A percentile compares a stretch with the other conserved stretches of the same genome.
Conservation (phyloP, 2,797 vertebrate species). For the Harpagifer antarcticus region DNA sequence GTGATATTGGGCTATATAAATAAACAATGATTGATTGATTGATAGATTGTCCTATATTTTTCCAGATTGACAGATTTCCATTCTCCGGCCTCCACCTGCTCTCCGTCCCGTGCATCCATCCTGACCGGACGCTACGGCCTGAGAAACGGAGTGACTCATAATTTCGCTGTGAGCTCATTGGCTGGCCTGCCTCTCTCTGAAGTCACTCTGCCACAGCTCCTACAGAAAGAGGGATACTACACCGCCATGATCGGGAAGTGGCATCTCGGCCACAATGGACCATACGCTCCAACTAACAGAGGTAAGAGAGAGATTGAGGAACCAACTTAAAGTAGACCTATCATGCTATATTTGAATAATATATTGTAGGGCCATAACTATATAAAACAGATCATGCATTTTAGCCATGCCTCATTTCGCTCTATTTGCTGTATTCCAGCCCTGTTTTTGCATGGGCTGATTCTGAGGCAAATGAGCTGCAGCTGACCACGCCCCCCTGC, state of each 20-base stretch:
- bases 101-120: conserved; percentile 93
- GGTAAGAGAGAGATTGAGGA: conserved; percentile 80
- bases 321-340: too few relatives aligned
- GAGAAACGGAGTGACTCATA: conserved; percentile 94
- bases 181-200: conserved; percentile 94
- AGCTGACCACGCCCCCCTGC: too few relatives aligned
- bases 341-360: too few relatives aligned
- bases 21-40: too few relatives aligned
- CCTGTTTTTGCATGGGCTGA: too few relatives aligned
- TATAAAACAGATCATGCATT: too few relatives aligned
- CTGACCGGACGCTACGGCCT: conserved; percentile 93
- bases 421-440: too few relatives aligned
- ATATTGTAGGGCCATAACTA: too few relatives aligned
- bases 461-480: too few relatives aligned
- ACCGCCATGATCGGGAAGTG: conserved; percentile 96
- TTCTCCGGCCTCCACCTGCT: conserved; percentile 95
- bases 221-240: conserved; percentile 88
- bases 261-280: conserved; percentile 94
- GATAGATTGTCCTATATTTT: too few relatives aligned
- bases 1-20: too few relatives aligned
- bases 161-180: conserved; percentile 90
- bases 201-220: conserved; percentile 90
- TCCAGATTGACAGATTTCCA: conserved; percentile 95
- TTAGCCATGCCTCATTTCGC: too few relatives aligned
- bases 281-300: conserved; percentile 88